These are phyloP conservation scores for Heloderma charlesbogerti DNA, from an alignment of 2,113 vertebrate species.

Conservation along the genomic window DNA sequence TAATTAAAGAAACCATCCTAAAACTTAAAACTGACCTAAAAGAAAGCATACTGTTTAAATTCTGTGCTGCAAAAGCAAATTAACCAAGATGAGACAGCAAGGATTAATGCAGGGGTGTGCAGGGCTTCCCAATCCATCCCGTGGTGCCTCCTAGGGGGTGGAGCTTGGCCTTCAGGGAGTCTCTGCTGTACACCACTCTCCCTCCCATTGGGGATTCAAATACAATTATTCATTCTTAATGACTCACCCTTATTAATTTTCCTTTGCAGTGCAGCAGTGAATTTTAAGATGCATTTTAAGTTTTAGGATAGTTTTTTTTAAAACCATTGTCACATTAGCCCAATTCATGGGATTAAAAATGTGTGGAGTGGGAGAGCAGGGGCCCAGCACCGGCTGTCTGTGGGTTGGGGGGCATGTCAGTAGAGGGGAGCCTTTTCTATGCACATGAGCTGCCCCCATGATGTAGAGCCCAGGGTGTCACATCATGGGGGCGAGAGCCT, in stretches of 20 bases:
- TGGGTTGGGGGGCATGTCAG: not conserved
- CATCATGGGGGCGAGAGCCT: not conserved
- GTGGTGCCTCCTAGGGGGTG: no score
- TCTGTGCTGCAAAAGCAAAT: no score
- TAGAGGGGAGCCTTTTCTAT: not conserved
- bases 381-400: not conserved
- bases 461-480: not conserved
- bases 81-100: no score
- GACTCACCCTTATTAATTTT: not conserved
- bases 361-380: not conserved
- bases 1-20: no score
- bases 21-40: no score
- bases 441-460: not conserved
- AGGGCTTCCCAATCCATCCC: no score
- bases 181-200: no score
- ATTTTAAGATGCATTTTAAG: not conserved
- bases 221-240: not conserved
- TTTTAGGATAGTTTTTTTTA: not conserved
- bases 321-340: not conserved
- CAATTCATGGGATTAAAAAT: no score
- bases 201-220: no score
- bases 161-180: no score
- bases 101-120: no score
- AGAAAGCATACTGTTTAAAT: no score
- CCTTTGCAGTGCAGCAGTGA: not conserved